Evolutionary conservation across 2,797 vertebrate species (phyloP).

Genomic region (Pterois miles): DNA sequence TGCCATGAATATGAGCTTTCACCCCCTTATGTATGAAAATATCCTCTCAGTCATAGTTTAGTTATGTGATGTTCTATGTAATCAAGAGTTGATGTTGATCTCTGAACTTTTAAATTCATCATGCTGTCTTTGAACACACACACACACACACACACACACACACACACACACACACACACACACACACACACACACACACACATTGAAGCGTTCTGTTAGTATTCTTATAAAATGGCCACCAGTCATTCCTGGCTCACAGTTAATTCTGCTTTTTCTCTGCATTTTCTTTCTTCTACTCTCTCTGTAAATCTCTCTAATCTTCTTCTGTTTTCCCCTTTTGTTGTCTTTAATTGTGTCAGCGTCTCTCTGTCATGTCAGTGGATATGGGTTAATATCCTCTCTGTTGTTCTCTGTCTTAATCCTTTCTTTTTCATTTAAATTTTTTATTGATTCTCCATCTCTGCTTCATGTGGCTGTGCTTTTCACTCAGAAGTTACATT

Average conservation of each 20-base stretch:
- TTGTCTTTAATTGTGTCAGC: not conserved
- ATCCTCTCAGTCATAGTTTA: not conserved
- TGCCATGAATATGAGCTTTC: not conserved
- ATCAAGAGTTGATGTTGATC: not conserved
- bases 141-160: not conserved
- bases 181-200: not conserved
- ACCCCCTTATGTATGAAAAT: not conserved
- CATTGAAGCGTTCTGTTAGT: not conserved
- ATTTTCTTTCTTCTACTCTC: not conserved
- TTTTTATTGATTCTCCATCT: conserved; percentile 40
- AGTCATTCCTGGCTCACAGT: not conserved
- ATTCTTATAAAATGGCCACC: not conserved
- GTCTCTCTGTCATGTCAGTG: not conserved
- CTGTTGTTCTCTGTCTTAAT: not conserved
- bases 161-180: not conserved
- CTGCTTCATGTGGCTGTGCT: conserved; percentile 41
- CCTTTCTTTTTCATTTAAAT: conserved; percentile 31
- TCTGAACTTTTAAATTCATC: not conserved
- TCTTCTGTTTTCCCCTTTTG: not conserved
- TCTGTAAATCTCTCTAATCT: conserved; percentile 2
- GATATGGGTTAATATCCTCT: conserved; percentile 10
- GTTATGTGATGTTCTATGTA: not conserved
- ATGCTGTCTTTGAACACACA: not conserved
- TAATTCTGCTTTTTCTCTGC: not conserved
- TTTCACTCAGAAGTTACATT: conserved; percentile 24